phyloP scores from a whole-genome alignment of 2,113 vertebrate genomes.

The Hystrix cristata region DNA sequence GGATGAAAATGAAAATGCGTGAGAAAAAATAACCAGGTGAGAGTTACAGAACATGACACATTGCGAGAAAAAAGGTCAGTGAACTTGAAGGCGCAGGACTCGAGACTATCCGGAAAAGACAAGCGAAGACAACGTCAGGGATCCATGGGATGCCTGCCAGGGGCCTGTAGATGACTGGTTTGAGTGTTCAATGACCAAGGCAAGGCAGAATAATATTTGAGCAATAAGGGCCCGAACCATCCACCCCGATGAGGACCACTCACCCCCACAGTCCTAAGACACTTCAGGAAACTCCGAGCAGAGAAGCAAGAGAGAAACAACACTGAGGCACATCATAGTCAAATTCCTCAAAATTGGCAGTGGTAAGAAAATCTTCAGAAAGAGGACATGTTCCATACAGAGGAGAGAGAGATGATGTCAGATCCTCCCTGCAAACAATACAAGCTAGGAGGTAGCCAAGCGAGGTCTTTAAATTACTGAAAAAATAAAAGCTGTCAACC shows the following conservation, averaged over 20 bases:
- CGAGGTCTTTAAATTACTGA: background rate
- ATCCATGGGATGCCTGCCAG: background rate
- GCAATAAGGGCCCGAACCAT: background rate
- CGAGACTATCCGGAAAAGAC: background rate
- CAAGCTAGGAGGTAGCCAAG: background rate
- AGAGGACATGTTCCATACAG: background rate
- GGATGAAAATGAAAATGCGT: background rate
- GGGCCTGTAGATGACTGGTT: background rate
- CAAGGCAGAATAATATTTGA: background rate
- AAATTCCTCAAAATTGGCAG: background rate
- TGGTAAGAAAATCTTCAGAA: background rate
- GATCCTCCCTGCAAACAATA: background rate
- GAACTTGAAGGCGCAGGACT: background rate
- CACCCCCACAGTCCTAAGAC: background rate
- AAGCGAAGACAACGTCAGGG: background rate
- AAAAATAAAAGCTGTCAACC: constrained; percentile 17
- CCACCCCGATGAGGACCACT: background rate
- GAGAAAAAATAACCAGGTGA: background rate
- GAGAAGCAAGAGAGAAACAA: background rate
- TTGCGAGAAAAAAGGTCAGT: background rate
- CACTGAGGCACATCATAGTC: background rate
- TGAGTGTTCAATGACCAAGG: background rate
- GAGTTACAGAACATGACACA: background rate
- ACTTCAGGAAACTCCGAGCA: background rate
- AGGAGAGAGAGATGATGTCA: background rate